Evolutionary conservation across 2,888 invertebrate species (phyloP).

Genomic region (Girardia tigrina): DNA sequence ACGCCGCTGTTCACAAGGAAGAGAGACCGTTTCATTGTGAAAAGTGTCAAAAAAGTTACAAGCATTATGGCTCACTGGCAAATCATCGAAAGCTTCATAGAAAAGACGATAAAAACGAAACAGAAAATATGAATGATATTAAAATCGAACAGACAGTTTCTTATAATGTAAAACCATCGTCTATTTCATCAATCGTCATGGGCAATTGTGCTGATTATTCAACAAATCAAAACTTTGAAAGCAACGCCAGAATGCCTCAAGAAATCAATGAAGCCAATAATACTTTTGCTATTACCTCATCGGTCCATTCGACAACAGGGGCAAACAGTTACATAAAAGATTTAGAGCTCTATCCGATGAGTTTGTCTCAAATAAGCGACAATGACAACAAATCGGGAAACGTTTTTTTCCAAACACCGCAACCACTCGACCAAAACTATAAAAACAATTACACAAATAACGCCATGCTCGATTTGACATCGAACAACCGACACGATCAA

Average conservation of each 20-base stretch:
- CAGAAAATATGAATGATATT: not conserved
- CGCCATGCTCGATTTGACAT: not conserved
- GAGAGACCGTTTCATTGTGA: slow-evolving; percentile 29
- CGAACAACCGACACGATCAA: not conserved
- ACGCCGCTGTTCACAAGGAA: slow-evolving; percentile 25
- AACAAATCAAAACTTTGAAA: not conserved
- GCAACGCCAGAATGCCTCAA: not conserved
- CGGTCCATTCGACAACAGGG: not conserved
- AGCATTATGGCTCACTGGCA: slow-evolving; percentile 27
- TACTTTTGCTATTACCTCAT: not conserved
- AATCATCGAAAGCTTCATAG: slow-evolving; percentile 27
- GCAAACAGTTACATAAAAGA: not conserved
- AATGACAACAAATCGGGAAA: not conserved
- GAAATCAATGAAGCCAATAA: not conserved
- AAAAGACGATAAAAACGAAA: not conserved
- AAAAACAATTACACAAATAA: not conserved
- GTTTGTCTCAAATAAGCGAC: not conserved
- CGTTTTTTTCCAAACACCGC: not conserved
- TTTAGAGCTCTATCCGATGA: not conserved
- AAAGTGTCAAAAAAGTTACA: slow-evolving; percentile 19
- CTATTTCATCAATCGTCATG: no score
- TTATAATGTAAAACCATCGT: not conserved
- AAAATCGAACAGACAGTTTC: slow-evolving; percentile 1
- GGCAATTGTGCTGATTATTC: not conserved
- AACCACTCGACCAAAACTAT: not conserved